These are phyloP conservation scores for Drosophila fulvimacula DNA, from an alignment of 2,888 invertebrate species.

Conservation along the genomic window DNA sequence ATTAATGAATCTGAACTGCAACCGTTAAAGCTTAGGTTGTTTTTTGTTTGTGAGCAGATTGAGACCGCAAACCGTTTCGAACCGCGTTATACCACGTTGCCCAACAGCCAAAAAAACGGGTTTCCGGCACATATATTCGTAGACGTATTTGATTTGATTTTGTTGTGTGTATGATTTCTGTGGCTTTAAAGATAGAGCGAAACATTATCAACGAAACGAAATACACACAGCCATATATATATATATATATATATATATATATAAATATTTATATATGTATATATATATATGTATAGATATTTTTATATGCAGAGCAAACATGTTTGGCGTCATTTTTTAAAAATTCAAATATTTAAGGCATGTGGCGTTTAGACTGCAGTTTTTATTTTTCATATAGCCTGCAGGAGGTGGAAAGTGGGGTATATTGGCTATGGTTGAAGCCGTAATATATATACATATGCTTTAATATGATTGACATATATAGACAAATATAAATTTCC, in stretches of 20 bases:
- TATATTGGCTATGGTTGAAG: too few relatives aligned
- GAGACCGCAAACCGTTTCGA: slow-evolving; percentile 41
- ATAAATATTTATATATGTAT: background rate
- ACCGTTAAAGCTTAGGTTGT: slow-evolving; percentile 41
- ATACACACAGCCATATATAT: slow-evolving; percentile 17
- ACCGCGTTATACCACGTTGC: slow-evolving; percentile 54
- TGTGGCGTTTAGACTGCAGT: slow-evolving; percentile 53
- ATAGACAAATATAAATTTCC: too few relatives aligned
- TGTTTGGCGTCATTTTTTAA: slow-evolving; percentile 60
- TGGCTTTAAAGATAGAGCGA: slow-evolving; percentile 19
- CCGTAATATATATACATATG: too few relatives aligned
- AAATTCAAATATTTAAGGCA: slow-evolving; percentile 68
- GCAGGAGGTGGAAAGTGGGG: background rate
- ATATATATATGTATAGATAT: too few relatives aligned
- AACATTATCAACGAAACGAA: slow-evolving; percentile 41
- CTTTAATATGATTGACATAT: too few relatives aligned
- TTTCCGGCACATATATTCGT: slow-evolving; percentile 52
- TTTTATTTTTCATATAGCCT: background rate
- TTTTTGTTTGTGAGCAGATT: slow-evolving; percentile 29
- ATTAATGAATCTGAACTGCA: slow-evolving; percentile 75
- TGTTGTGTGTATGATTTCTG: slow-evolving; percentile 4
- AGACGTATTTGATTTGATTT: slow-evolving; percentile 6
- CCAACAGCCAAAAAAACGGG: slow-evolving; percentile 67
- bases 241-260: background rate
- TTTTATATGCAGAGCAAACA: slow-evolving; percentile 32